Conservation (phyloP, 2,113 vertebrate genomes). For the Circaetus cinerascens region DNA sequence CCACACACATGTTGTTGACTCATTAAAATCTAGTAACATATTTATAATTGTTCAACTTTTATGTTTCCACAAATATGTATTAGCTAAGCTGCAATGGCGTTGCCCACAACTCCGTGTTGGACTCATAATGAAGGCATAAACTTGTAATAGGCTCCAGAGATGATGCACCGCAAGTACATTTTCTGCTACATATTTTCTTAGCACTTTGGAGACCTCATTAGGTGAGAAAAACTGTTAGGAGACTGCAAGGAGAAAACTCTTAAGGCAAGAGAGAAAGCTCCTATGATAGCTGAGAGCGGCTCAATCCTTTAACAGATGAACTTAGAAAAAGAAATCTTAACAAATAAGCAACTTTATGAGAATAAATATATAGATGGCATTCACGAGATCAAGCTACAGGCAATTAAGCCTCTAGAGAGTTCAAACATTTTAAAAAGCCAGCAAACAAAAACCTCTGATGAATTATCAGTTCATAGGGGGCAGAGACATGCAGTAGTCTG, state of each 20-base stretch:
- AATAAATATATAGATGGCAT: background rate
- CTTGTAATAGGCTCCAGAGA: background rate
- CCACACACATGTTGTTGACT: background rate
- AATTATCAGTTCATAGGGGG: background rate
- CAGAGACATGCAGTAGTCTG: background rate
- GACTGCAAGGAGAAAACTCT: background rate
- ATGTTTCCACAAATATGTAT: background rate
- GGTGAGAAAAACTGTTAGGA: constrained; percentile 13
- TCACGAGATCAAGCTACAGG: background rate
- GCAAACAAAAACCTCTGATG: background rate
- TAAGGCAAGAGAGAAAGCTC: background rate
- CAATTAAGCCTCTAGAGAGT: background rate
- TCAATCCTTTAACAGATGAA: background rate
- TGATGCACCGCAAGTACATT: background rate
- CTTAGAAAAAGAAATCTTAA: background rate
- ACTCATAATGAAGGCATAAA: background rate
- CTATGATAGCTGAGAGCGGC: background rate
- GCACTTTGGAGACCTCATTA: constrained; percentile 32
- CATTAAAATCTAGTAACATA: background rate
- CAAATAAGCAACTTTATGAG: background rate
- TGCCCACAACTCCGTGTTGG: background rate
- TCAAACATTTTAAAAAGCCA: background rate
- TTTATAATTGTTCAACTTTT: background rate
- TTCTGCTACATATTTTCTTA: background rate
- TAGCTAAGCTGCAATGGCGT: background rate